phyloP scores from a whole-genome alignment of 2,888 invertebrate genomes.

The Mylabris sibirica region DNA sequence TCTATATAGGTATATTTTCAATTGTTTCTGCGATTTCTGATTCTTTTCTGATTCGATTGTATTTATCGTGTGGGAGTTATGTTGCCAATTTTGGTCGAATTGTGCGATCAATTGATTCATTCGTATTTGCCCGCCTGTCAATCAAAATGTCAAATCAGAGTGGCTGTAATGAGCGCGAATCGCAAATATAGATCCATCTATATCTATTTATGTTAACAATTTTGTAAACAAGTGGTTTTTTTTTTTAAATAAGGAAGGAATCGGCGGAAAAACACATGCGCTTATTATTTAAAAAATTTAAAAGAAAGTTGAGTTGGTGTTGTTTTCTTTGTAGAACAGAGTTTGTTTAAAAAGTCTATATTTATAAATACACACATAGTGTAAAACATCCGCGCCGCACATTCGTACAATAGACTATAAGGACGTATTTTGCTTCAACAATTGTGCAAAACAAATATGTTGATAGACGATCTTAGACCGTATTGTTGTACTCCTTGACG shows the following conservation, averaged over 20 bases:
- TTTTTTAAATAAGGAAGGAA: not conserved
- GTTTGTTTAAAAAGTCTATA: constrained; percentile 52
- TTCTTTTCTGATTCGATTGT: too few relatives aligned
- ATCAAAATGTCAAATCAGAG: too few relatives aligned
- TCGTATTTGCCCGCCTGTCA: too few relatives aligned
- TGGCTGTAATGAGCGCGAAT: too few relatives aligned
- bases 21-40: too few relatives aligned
- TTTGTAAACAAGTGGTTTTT: constrained; percentile 49
- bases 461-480: constrained; percentile 43
- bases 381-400: constrained; percentile 49
- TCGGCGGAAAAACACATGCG: constrained; percentile 40
- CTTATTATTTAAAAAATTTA: constrained; percentile 18
- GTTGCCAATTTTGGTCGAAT: too few relatives aligned
- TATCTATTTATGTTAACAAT: too few relatives aligned
- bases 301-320: constrained; percentile 53
- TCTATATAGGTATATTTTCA: too few relatives aligned
- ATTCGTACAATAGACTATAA: constrained; percentile 36
- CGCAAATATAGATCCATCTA: too few relatives aligned
- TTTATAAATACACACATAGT: constrained; percentile 1
- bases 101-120: too few relatives aligned
- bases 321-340: not conserved
- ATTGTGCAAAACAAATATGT: constrained; percentile 23
- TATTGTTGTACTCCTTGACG: constrained; percentile 54
- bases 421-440: constrained; percentile 46
- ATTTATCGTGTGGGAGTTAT: too few relatives aligned